Evolutionary conservation across 2,113 vertebrate species (phyloP).

Genomic region (Mixornis gularis): DNA sequence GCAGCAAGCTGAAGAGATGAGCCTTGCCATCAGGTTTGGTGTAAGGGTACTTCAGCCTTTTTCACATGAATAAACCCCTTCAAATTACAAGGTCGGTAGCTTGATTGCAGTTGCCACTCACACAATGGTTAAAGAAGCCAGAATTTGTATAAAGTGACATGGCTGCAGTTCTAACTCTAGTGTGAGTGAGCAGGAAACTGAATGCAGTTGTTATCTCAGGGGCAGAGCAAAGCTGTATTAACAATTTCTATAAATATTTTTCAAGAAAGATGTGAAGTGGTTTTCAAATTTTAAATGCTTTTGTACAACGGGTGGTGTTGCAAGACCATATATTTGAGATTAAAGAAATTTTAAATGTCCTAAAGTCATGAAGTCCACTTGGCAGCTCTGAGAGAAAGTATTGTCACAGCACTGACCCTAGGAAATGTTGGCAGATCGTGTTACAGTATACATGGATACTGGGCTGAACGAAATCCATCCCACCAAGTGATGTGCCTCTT

Average conservation of each 20-base stretch:
- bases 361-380: neutral
- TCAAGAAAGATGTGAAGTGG: neutral
- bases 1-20: neutral
- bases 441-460: constrained; percentile 17
- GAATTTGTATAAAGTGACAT: neutral
- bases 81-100: neutral
- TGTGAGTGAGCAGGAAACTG: neutral
- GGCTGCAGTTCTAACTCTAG: neutral
- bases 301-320: neutral
- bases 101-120: neutral
- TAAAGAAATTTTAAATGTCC: neutral
- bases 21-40: neutral
- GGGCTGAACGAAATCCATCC: constrained; percentile 55
- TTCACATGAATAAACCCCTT: neutral
- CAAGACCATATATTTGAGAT: neutral
- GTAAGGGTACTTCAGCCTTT: neutral
- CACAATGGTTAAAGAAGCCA: neutral
- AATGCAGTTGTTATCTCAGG: neutral
- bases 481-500: neutral
- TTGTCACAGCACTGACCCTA: neutral
- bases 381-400: neutral
- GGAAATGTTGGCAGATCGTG: neutral
- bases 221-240: neutral
- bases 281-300: neutral
- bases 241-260: neutral